Percentiles rank a stretch among this genome's conserved stretches.
phyloP scores from a whole-genome alignment of 2,888 invertebrate species.

The Campopleginae sp. region DNA sequence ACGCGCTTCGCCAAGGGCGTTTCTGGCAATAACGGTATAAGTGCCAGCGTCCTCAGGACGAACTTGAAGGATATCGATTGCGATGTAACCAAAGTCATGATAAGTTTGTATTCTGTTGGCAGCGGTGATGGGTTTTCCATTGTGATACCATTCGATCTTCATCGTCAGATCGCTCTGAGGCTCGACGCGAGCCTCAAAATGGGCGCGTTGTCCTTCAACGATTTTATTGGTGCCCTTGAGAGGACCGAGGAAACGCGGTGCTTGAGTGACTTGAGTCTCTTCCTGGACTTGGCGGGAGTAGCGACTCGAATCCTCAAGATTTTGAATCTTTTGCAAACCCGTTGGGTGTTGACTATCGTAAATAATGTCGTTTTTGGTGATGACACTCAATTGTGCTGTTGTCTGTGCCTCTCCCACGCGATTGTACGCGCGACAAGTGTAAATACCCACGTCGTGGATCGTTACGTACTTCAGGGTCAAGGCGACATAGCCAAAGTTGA shows the following conservation, averaged over 20 bases:
- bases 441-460: constrained; percentile 94
- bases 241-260: constrained; percentile 94
- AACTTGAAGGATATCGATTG: constrained; percentile 96
- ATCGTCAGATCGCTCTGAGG: constrained; percentile 97
- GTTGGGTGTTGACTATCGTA: constrained; percentile 96
- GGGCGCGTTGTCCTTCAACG: constrained; percentile 96
- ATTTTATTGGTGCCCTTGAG: constrained; percentile 97
- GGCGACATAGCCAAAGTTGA: constrained; percentile 97
- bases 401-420: constrained; percentile 94
- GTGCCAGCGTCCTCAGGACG: constrained; percentile 96
- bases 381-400: constrained; percentile 92
- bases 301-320: constrained; percentile 93
- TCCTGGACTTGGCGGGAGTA: constrained; percentile 89
- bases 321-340: constrained; percentile 95
- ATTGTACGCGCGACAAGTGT: constrained; percentile 95
- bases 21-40: constrained; percentile 96
- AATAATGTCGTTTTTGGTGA: constrained; percentile 93
- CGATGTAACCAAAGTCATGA: constrained; percentile 98
- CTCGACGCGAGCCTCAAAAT: constrained; percentile 97
- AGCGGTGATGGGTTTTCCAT: constrained; percentile 95
- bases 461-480: constrained; percentile 96
- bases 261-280: constrained; percentile 90
- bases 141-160: constrained; percentile 98
- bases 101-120: constrained; percentile 97
- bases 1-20: constrained; percentile 95